Conservation (phyloP, 2,888 invertebrate genomes). For the Drosophila fulvimacula region DNA sequence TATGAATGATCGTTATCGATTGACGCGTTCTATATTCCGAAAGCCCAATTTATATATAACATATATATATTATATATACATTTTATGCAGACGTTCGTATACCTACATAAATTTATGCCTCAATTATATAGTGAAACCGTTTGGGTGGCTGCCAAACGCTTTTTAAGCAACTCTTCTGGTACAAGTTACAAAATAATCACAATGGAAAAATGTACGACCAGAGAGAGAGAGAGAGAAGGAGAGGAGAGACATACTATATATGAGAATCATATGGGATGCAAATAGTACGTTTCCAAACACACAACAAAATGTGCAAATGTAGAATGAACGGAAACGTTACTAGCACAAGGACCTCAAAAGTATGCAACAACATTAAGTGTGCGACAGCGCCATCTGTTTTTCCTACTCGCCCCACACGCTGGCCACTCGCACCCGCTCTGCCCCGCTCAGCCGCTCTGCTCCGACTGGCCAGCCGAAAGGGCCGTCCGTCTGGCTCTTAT, state of each 20-base stretch:
- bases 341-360: slow-evolving; percentile 78
- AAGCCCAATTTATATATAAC: neutral
- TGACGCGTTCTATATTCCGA: too few relatives aligned
- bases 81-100: too few relatives aligned
- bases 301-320: slow-evolving; percentile 55
- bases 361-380: slow-evolving; percentile 77
- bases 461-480: slow-evolving; percentile 22
- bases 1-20: too few relatives aligned
- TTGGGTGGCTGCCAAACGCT: neutral
- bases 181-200: slow-evolving; percentile 12
- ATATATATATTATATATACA: neutral
- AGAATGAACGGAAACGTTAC: slow-evolving; percentile 77
- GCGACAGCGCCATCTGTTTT: slow-evolving; percentile 49
- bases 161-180: slow-evolving; percentile 1
- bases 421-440: too few relatives aligned
- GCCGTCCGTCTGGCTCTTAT: slow-evolving; percentile 50
- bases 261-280: neutral
- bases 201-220: neutral
- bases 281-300: slow-evolving; percentile 14
- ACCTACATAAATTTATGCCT: neutral
- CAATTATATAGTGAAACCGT: neutral
- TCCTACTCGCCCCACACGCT: neutral
- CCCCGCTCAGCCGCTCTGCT: slow-evolving; percentile 3
- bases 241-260: neutral
- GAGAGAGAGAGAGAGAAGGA: neutral